Conservation (phyloP, 2,113 vertebrate genomes). For the Pampusana beccarii region DNA sequence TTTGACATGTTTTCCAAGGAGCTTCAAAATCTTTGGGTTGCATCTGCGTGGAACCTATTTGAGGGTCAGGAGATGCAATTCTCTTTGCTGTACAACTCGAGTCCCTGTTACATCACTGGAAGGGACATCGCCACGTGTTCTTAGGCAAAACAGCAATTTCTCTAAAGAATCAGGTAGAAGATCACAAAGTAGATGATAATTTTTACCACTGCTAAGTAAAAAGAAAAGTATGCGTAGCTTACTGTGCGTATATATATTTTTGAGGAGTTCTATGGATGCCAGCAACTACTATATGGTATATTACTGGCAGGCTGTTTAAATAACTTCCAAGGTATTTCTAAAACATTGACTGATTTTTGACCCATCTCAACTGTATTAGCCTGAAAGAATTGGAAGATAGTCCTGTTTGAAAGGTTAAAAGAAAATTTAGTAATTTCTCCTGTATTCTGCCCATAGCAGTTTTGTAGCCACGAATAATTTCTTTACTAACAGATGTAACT, state of each 20-base stretch:
- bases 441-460: background rate
- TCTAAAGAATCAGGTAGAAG: background rate
- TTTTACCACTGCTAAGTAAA: background rate
- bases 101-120: background rate
- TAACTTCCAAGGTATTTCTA: background rate
- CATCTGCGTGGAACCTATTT: background rate
- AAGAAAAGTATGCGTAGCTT: background rate
- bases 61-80: background rate
- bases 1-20: background rate
- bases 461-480: background rate
- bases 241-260: background rate
- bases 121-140: background rate
- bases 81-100: background rate
- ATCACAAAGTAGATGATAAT: background rate
- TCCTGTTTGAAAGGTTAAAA: background rate
- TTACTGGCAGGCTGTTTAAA: background rate
- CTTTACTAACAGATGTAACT: background rate
- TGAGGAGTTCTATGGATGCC: background rate
- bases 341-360: background rate
- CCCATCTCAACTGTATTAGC: background rate
- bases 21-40: background rate
- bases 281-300: accelerated
- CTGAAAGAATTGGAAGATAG: background rate
- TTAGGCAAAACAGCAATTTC: background rate
- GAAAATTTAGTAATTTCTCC: background rate